phyloP scores from a whole-genome alignment of 2,888 invertebrate species.

The Camponotus fellah region DNA sequence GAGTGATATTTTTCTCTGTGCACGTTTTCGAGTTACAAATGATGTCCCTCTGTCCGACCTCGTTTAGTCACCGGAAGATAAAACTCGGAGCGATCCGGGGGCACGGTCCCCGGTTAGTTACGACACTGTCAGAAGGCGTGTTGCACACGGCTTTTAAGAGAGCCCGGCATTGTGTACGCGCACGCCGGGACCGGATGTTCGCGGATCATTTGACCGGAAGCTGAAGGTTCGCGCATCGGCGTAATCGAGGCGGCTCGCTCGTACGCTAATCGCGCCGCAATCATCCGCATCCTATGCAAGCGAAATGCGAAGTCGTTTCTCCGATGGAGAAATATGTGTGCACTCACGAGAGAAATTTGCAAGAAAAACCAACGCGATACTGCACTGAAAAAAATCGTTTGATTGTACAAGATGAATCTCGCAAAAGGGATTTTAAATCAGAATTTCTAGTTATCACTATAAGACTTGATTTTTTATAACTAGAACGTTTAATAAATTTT shows the following conservation, averaged over 20 bases:
- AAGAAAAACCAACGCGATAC: not conserved
- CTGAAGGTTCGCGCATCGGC: slow-evolving; percentile 81
- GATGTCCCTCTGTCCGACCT: slow-evolving; percentile 16
- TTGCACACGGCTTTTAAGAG: slow-evolving; percentile 52
- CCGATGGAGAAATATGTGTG: not conserved
- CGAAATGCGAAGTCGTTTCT: slow-evolving; percentile 53
- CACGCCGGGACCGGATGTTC: slow-evolving; percentile 79
- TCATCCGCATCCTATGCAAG: slow-evolving; percentile 76
- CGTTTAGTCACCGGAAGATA: slow-evolving; percentile 33
- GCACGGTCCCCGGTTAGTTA: slow-evolving; percentile 32
- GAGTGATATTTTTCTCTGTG: too few relatives aligned
- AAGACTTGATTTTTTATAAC: too few relatives aligned
- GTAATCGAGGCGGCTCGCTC: slow-evolving; percentile 76
- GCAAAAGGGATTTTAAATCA: too few relatives aligned
- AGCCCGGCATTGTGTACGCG: slow-evolving; percentile 54
- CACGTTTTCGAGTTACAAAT: slow-evolving; percentile 7
- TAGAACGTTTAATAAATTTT: too few relatives aligned
- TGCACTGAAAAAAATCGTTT: too few relatives aligned
- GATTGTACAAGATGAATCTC: not conserved
- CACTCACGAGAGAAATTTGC: not conserved
- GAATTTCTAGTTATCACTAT: too few relatives aligned
- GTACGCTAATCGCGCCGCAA: slow-evolving; percentile 76
- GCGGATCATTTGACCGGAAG: slow-evolving; percentile 84
- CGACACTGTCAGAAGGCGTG: slow-evolving; percentile 30
- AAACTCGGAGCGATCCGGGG: slow-evolving; percentile 26